A percentile compares a stretch with the other conserved stretches of the same genome.
phyloP scores from a whole-genome alignment of 2,113 vertebrate species.

The Tupaia tana region DNA sequence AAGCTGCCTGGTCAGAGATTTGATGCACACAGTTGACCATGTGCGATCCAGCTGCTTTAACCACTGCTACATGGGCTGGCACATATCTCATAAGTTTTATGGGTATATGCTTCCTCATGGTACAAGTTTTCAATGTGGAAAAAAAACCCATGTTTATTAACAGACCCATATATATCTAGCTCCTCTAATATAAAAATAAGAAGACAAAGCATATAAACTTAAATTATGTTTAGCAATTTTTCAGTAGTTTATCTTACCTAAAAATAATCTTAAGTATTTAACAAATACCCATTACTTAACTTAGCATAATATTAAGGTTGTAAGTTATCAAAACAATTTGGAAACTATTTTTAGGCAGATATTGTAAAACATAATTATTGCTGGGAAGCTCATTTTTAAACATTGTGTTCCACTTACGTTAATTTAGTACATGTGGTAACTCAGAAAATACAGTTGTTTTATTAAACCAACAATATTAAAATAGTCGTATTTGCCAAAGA shows the following conservation, averaged over 20 bases:
- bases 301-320: not conserved
- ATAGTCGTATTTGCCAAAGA: not conserved
- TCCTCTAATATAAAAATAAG: not conserved
- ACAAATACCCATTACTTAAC: not conserved
- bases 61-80: no score
- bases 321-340: not conserved
- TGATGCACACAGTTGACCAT: no score
- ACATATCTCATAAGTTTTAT: not conserved
- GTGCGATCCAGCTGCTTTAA: no score
- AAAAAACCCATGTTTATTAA: not conserved
- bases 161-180: not conserved
- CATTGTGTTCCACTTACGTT: not conserved
- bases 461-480: not conserved
- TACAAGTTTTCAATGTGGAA: not conserved
- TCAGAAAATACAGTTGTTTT: not conserved
- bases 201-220: not conserved
- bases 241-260: not conserved
- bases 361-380: not conserved
- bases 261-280: not conserved
- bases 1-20: no score
- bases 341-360: not conserved
- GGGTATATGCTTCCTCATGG: not conserved
- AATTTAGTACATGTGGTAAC: not conserved
- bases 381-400: not conserved
- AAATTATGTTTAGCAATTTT: not conserved